Conservation (phyloP, 1,140 invertebrate genomes). For the Atta texana region DNA sequence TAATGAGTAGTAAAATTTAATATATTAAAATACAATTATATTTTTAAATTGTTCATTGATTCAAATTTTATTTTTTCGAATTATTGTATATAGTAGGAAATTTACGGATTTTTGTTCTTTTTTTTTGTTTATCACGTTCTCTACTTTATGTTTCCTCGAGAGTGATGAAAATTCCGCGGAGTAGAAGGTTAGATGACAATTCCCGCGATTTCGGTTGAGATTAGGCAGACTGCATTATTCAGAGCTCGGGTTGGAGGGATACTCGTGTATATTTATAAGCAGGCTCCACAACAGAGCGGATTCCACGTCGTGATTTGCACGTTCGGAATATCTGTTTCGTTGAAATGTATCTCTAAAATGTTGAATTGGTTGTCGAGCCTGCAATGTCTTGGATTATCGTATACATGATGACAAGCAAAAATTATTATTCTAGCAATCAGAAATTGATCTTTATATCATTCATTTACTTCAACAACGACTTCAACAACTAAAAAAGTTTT, state of each 20-base stretch:
- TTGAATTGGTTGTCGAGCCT: slow-evolving; percentile 15
- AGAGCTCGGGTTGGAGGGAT: slow-evolving; percentile 56
- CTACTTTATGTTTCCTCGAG: background rate
- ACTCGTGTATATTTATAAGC: slow-evolving; percentile 56
- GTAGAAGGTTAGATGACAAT: slow-evolving; percentile 66
- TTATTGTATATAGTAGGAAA: background rate
- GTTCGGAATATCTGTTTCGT: slow-evolving; percentile 36
- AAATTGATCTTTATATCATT: background rate
- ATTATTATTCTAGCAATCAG: background rate
- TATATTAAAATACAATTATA: background rate
- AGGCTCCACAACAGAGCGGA: background rate
- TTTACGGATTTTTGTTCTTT: slow-evolving; percentile 25
- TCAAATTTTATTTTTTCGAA: background rate
- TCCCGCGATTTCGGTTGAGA: slow-evolving; percentile 71
- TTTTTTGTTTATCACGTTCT: background rate
- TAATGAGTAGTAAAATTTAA: background rate
- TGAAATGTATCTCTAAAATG: slow-evolving; percentile 33
- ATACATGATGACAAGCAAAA: background rate
- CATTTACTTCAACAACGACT: too few relatives aligned
- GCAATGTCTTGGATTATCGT: slow-evolving; percentile 10
- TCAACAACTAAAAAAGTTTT: too few relatives aligned
- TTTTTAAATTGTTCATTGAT: background rate
- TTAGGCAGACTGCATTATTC: slow-evolving; percentile 76
- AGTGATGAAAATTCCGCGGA: slow-evolving; percentile 47
- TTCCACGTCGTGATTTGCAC: slow-evolving; percentile 37